Evolutionary conservation across 2,797 vertebrate genomes (phyloP).

Genomic region (Atherinosoma microstoma): DNA sequence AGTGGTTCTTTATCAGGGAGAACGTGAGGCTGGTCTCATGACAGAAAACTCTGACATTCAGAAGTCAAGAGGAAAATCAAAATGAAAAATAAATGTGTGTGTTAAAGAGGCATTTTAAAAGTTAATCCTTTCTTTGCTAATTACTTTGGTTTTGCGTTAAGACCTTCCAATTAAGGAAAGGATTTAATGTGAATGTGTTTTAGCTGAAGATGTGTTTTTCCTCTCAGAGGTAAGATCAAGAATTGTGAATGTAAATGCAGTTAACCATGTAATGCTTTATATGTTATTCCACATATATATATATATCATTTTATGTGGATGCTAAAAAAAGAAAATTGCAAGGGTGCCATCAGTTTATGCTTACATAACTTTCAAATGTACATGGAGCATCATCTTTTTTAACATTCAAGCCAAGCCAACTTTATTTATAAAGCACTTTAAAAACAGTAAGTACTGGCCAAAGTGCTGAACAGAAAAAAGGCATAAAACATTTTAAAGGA

Average conservation of each 20-base stretch:
- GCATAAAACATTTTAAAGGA: too few species aligned
- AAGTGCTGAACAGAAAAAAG: too few species aligned
- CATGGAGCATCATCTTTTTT: too few species aligned
- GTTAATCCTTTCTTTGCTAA: constrained; percentile 3
- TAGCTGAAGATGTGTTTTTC: neutral
- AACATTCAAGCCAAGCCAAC: too few species aligned
- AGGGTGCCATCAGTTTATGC: too few species aligned
- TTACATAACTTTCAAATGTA: too few species aligned
- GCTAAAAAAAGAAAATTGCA: too few species aligned
- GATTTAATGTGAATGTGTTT: neutral
- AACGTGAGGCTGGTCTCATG: constrained; percentile 9
- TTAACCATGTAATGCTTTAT: neutral
- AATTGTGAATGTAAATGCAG: neutral
- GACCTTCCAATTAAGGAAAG: neutral
- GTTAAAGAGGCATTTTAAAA: constrained; percentile 9
- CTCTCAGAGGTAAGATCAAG: neutral
- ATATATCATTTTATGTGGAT: too few species aligned
- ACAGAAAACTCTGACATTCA: constrained; percentile 17
- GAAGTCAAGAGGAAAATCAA: constrained; percentile 13
- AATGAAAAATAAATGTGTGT: constrained; percentile 23
- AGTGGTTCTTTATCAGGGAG: constrained; percentile 25
- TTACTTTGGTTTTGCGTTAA: neutral
- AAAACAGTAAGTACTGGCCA: too few species aligned
- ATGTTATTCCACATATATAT: neutral
- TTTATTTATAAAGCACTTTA: too few species aligned